These are phyloP conservation scores for Brachystomella parvula DNA, from an alignment of 1,140 invertebrate genomes.

Conservation along the genomic window DNA sequence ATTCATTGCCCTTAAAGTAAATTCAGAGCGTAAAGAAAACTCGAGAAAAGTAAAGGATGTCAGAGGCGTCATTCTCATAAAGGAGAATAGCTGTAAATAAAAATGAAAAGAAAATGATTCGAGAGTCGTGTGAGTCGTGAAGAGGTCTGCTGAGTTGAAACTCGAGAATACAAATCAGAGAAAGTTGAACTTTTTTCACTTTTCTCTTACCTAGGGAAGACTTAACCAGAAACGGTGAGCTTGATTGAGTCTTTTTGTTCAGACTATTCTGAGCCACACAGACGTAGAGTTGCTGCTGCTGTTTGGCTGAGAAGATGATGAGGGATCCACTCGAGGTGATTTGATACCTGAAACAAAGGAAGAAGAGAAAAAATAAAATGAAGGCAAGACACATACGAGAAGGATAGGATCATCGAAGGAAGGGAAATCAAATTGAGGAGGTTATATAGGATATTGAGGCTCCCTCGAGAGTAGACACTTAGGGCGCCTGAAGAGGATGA, in stretches of 20 bases:
- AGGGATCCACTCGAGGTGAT: conserved; percentile 19
- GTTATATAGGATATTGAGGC: neutral
- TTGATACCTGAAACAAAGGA: conserved; percentile 28
- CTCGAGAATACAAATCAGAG: neutral
- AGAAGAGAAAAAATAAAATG: neutral
- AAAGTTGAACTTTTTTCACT: neutral
- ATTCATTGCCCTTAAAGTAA: neutral
- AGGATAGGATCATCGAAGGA: neutral
- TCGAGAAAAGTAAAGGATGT: neutral
- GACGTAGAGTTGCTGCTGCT: conserved; percentile 28
- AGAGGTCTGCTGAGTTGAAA: neutral
- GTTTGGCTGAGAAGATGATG: conserved; percentile 20
- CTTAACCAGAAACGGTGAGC: conserved; percentile 24
- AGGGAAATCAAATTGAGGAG: conserved; percentile 7
- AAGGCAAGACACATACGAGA: neutral
- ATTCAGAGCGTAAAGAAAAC: neutral
- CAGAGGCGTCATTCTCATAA: neutral
- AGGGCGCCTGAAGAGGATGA: no score
- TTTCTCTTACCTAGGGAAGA: conserved; percentile 12
- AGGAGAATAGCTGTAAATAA: neutral
- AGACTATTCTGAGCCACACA: conserved; percentile 25
- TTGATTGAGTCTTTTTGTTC: conserved; percentile 25
- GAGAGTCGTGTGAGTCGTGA: neutral
- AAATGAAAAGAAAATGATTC: neutral
- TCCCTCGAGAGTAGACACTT: conserved; percentile 12